These are phyloP conservation scores for Rhabdophis nuchalis DNA, from an alignment of 2,797 vertebrate genomes.

Conservation along the genomic window DNA sequence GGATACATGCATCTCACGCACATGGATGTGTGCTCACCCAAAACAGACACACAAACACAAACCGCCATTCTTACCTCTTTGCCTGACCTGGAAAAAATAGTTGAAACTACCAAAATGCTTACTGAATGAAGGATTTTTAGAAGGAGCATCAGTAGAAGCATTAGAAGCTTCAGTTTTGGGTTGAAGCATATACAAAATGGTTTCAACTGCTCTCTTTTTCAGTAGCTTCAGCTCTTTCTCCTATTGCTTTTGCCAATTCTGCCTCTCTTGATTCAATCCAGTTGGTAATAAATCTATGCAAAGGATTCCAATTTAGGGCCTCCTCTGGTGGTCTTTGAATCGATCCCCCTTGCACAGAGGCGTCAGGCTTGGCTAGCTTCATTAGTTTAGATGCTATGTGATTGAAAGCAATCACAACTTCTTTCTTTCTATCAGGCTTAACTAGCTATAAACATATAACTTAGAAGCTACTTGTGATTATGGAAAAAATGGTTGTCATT, in stretches of 20 bases:
- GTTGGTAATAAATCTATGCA: background rate
- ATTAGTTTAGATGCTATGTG: background rate
- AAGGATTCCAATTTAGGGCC: background rate
- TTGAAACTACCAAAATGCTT: background rate
- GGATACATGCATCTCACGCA: background rate
- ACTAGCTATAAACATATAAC: constrained; percentile 21
- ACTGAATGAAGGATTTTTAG: background rate
- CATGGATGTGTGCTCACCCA: background rate
- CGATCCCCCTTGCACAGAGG: background rate
- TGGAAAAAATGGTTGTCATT: constrained; percentile 41
- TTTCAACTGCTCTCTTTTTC: background rate
- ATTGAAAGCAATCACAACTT: background rate
- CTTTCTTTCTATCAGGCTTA: background rate
- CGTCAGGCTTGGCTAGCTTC: background rate
- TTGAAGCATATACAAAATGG: background rate
- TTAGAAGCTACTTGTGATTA: constrained; percentile 43
- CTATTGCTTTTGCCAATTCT: background rate
- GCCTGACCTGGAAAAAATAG: background rate
- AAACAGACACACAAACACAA: background rate
- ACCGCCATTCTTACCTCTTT: background rate
- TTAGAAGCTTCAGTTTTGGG: background rate
- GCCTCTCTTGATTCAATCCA: background rate
- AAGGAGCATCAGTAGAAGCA: background rate
- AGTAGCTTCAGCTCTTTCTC: background rate
- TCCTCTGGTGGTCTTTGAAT: background rate